phyloP scores from a whole-genome alignment of 2,113 vertebrate species.

The Cyanocitta stelleri region DNA sequence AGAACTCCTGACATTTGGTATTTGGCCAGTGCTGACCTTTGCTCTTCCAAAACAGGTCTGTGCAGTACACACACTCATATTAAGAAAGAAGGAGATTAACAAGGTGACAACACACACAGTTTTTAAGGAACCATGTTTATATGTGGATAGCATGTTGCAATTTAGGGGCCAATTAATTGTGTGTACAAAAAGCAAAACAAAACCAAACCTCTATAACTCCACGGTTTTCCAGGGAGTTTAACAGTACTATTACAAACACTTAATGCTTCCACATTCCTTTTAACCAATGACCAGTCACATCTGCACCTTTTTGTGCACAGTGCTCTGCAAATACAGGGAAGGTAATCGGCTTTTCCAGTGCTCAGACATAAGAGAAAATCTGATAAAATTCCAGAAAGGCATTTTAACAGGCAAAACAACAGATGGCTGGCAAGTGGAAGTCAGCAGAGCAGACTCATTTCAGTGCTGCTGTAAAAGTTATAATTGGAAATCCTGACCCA shows the following conservation, averaged over 20 bases:
- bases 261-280: background rate
- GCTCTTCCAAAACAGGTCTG: background rate
- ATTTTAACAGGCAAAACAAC: background rate
- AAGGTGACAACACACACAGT: background rate
- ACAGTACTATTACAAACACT: background rate
- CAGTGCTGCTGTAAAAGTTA: background rate
- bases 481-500: background rate
- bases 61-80: background rate
- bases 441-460: background rate
- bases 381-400: background rate
- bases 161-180: background rate
- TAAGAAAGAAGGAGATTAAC: background rate
- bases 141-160: background rate
- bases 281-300: background rate
- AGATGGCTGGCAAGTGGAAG: background rate
- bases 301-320: background rate
- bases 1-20: background rate
- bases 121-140: background rate
- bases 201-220: background rate
- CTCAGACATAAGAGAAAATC: background rate
- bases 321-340: background rate
- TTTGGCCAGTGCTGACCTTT: background rate
- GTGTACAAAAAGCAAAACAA: background rate
- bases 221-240: background rate
- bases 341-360: background rate